Percentiles rank a stretch among this genome's conserved stretches.
These are phyloP conservation scores for Brachionus angularis DNA, from an alignment of 1,140 invertebrate genomes.

Conservation along the genomic window DNA sequence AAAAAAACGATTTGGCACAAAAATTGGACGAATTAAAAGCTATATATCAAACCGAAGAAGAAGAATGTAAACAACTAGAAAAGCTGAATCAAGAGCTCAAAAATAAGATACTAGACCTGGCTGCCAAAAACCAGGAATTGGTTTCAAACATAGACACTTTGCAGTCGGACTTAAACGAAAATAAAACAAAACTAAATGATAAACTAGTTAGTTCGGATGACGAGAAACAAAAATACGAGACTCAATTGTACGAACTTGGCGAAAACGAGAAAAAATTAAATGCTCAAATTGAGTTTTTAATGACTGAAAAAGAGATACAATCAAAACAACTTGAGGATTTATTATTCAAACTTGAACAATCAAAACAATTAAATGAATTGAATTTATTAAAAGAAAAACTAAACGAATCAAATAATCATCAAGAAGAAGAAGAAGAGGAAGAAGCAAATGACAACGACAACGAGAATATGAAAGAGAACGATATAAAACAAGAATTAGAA, in stretches of 20 bases:
- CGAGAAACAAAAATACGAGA: slow-evolving; percentile 8
- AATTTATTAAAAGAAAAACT: slow-evolving; percentile 8
- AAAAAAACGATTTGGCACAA: slow-evolving; percentile 18
- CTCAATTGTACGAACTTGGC: background rate
- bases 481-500: slow-evolving; percentile 1
- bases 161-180: background rate
- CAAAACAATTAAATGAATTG: slow-evolving; percentile 14
- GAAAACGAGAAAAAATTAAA: slow-evolving; percentile 10
- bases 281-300: slow-evolving; percentile 37
- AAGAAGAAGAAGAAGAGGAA: background rate
- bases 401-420: background rate
- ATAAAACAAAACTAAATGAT: slow-evolving; percentile 7
- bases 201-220: background rate
- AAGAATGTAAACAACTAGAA: slow-evolving; percentile 12
- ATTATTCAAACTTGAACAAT: slow-evolving; percentile 22
- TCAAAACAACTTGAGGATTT: slow-evolving; percentile 32
- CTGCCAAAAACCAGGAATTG: slow-evolving; percentile 19
- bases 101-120: slow-evolving; percentile 24
- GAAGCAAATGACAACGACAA: background rate
- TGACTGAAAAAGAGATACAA: slow-evolving; percentile 26
- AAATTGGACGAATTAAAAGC: slow-evolving; percentile 23
- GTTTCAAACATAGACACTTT: slow-evolving; percentile 5
- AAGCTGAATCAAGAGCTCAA: slow-evolving; percentile 1
- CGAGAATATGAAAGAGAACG: background rate
- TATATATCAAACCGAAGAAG: background rate